Conservation (phyloP, 1,140 invertebrate species). For the Cylas formicarius region DNA sequence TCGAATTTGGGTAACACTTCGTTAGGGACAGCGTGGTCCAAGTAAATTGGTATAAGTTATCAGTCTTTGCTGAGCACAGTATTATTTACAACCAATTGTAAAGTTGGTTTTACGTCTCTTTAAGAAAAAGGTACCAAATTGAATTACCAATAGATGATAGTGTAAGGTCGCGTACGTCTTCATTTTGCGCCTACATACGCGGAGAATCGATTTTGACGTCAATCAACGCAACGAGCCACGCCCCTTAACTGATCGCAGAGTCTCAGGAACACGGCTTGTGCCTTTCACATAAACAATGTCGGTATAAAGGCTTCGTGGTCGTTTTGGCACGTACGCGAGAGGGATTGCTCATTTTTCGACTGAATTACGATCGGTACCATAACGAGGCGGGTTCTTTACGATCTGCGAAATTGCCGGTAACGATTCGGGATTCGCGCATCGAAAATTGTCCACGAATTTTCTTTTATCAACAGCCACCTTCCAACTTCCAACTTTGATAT, state of each 20-base stretch:
- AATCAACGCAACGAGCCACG: conserved; percentile 16
- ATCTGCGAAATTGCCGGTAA: conserved; percentile 7
- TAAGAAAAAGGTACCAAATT: too few species aligned
- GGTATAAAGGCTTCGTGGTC: conserved; percentile 10
- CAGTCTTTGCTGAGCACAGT: too few species aligned
- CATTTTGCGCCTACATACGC: too few species aligned
- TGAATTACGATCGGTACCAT: conserved; percentile 2
- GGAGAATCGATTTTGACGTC: conserved; percentile 15
- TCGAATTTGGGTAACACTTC: too few species aligned
- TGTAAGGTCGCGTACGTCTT: too few species aligned
- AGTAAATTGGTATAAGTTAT: too few species aligned
- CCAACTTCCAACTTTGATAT: too few species aligned
- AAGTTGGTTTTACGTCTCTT: too few species aligned
- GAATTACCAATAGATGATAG: too few species aligned
- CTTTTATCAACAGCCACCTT: too few species aligned
- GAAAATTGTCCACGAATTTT: neutral
- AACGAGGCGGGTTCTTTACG: conserved; percentile 2
- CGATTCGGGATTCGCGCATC: neutral
- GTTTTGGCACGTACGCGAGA: conserved; percentile 10
- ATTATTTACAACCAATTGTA: too few species aligned
- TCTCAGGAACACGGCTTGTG: conserved; percentile 15
- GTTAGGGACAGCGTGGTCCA: too few species aligned
- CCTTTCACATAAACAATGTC: conserved; percentile 20
- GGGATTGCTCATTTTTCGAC: conserved; percentile 5
- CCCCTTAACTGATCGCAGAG: conserved; percentile 8